These are phyloP conservation scores for Charanyca ferruginea DNA, from an alignment of 2,888 invertebrate species.

Conservation along the genomic window DNA sequence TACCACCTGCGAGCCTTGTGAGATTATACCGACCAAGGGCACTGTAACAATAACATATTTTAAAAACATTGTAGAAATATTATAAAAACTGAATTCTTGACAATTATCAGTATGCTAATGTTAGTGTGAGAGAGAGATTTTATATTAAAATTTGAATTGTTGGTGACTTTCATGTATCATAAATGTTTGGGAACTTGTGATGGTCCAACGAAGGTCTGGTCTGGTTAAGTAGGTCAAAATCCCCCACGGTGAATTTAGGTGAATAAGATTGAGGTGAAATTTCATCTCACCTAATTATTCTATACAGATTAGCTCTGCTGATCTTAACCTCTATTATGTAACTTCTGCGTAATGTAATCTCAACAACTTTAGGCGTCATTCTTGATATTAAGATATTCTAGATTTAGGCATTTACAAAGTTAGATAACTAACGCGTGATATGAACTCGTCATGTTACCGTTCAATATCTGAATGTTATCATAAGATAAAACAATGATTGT, in stretches of 20 bases:
- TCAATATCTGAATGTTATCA: constrained; percentile 37
- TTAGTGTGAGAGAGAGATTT: background rate
- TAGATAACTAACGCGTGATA: constrained; percentile 13
- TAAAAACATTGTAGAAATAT: background rate
- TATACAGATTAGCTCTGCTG: too few species aligned
- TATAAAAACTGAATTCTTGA: background rate
- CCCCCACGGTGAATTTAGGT: too few species aligned
- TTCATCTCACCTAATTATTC: too few species aligned
- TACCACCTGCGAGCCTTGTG: constrained; percentile 88
- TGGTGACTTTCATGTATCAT: background rate
- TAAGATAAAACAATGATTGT: constrained; percentile 36
- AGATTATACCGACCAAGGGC: constrained; percentile 84
- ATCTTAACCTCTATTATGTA: background rate
- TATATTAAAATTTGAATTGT: background rate
- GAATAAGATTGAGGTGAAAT: too few species aligned
- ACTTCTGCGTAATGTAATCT: background rate
- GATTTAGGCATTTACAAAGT: constrained; percentile 20
- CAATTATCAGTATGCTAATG: background rate
- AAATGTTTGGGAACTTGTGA: background rate
- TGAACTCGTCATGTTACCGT: constrained; percentile 22
- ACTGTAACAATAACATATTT: constrained; percentile 75
- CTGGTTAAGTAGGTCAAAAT: too few species aligned
- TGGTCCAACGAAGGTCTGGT: background rate
- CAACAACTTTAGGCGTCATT: constrained; percentile 13
- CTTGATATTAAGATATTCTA: constrained; percentile 26